phyloP scores from a whole-genome alignment of 1,140 invertebrate genomes.

The Scaptomyza pallida region DNA sequence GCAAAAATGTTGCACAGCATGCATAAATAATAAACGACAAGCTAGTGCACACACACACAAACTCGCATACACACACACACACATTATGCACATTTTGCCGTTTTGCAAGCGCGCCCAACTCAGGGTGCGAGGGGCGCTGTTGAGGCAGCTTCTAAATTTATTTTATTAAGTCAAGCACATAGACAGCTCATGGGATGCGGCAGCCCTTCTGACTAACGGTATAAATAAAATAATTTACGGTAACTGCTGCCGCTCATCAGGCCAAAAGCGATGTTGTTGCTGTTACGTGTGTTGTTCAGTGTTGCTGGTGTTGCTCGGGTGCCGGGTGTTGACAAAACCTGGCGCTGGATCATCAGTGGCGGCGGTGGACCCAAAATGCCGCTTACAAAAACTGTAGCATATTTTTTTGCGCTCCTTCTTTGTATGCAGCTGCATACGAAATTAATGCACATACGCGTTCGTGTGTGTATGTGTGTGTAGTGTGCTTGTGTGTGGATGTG shows the following conservation, averaged over 20 bases:
- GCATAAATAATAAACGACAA: conserved; percentile 81
- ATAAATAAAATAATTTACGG: conserved; percentile 83
- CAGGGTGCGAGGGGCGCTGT: conserved; percentile 21
- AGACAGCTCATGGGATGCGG: conserved; percentile 59
- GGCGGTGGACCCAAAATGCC: conserved; percentile 42
- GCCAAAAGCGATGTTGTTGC: conserved; percentile 33
- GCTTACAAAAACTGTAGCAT: conserved; percentile 71
- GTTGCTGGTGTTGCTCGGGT: too few species aligned
- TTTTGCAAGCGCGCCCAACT: conserved; percentile 61
- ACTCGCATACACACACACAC: conserved; percentile 32
- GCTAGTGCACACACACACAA: conserved; percentile 26
- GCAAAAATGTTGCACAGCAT: conserved; percentile 80
- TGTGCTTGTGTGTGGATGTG: conserved; percentile 32
- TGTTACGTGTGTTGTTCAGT: too few species aligned
- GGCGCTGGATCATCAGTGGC: conserved; percentile 70
- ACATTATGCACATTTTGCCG: conserved; percentile 76
- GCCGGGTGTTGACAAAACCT: conserved; percentile 70
- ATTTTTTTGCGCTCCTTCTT: conserved; percentile 68
- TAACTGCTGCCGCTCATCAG: conserved; percentile 81
- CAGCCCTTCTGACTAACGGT: conserved; percentile 55
- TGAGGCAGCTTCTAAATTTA: conserved; percentile 72
- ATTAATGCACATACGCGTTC: conserved; percentile 67
- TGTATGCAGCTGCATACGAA: conserved; percentile 73
- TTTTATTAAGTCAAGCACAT: conserved; percentile 83
- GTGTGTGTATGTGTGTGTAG: conserved; percentile 17